These are phyloP conservation scores for Tupiocoris notatus DNA, from an alignment of 2,888 invertebrate species.

Conservation along the genomic window DNA sequence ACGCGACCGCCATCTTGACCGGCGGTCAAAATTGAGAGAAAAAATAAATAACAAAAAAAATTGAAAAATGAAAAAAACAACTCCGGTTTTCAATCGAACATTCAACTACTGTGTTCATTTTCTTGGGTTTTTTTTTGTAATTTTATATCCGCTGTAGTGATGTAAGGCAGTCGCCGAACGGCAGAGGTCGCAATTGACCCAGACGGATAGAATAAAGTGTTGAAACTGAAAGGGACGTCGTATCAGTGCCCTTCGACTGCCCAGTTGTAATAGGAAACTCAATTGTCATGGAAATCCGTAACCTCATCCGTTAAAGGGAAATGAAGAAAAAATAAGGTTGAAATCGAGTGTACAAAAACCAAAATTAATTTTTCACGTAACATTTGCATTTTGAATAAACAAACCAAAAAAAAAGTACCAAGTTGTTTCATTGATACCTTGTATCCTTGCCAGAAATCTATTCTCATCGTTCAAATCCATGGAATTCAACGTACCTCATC, in stretches of 20 bases:
- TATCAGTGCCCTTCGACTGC: slow-evolving; percentile 22
- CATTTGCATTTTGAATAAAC: slow-evolving; percentile 53
- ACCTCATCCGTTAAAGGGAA: not conserved
- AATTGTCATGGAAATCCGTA: not conserved
- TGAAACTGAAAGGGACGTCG: not conserved
- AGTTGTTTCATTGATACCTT: not conserved
- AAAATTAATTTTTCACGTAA: slow-evolving; percentile 51
- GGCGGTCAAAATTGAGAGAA: not conserved
- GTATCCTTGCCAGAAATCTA: not conserved
- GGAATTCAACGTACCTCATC: too few relatives aligned
- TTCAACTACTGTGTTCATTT: not conserved
- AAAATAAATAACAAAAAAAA: not conserved
- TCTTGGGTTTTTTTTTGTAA: not conserved
- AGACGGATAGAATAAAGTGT: not conserved
- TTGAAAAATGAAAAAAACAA: not conserved
- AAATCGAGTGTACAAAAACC: slow-evolving; percentile 47
- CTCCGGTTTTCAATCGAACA: not conserved
- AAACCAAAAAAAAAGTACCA: slow-evolving; percentile 52
- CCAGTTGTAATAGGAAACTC: slow-evolving; percentile 1
- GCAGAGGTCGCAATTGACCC: not conserved
- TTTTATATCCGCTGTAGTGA: not conserved
- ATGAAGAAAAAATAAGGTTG: not conserved
- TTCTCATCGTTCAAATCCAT: too few relatives aligned
- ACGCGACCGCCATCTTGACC: not conserved
- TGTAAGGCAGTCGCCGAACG: not conserved